A percentile compares a stretch with the other conserved stretches of the same genome.
Conservation (phyloP, 2,113 vertebrate species). For the Eidolon helvum region DNA sequence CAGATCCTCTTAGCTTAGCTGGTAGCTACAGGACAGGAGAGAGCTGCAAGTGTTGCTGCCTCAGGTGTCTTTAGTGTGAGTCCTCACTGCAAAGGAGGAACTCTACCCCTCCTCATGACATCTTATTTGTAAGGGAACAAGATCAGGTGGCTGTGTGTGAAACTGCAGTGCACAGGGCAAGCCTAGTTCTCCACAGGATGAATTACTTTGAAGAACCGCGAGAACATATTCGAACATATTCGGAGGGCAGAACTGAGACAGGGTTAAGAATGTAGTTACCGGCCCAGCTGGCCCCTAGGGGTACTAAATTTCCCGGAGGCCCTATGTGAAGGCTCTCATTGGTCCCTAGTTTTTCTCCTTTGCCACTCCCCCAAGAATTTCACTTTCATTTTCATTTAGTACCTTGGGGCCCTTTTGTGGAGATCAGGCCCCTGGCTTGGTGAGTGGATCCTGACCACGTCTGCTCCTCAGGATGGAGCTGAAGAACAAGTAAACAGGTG, state of each 20-base stretch:
- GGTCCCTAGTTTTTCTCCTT: neutral
- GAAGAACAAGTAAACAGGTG: neutral
- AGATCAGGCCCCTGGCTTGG: too few species aligned
- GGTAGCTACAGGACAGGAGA: too few species aligned
- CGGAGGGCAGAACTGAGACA: neutral
- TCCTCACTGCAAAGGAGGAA: too few species aligned
- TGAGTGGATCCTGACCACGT: neutral
- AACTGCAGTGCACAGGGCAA: neutral
- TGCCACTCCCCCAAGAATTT: neutral
- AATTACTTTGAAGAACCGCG: neutral
- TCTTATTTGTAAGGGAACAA: neutral
- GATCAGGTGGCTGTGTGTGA: neutral
- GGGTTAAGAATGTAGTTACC: neutral
- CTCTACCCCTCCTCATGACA: too few species aligned
- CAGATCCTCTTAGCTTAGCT: too few species aligned
- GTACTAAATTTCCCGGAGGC: neutral
- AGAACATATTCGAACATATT: neutral
- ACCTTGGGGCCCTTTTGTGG: fast-evolving
- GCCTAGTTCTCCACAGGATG: neutral
- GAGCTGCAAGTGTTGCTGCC: too few species aligned
- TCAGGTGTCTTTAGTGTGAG: too few species aligned
- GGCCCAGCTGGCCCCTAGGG: too few species aligned
- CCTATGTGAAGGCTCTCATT: neutral
- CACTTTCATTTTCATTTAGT: neutral
- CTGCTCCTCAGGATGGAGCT: too few species aligned